Base-by-base conservation (phyloP, 1,140 invertebrate species). In the Saccostrea glomerata region DNA sequence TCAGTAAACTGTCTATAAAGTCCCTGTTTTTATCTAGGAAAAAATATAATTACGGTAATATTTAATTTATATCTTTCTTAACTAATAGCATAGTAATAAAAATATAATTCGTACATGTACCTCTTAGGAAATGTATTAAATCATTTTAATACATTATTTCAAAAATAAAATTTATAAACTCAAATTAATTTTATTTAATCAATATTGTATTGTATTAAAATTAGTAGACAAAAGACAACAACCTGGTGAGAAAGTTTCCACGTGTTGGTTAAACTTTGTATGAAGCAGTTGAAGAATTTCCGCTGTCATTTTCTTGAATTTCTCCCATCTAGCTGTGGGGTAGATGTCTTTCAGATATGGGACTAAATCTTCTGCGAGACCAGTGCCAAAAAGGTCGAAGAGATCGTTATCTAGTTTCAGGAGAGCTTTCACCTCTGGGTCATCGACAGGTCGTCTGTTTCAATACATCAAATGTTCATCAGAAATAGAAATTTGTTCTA, bases 291-390 rank as follows among this genome's bases (percentile, higher is more conserved):
- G 17, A 20, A 40, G n/a, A 12, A 88, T 20, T 47, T 88, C 70
- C n/a, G 47, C 54, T 9, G 15, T 9, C 20, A 82, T 47, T 9
- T 60, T 23, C 15, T 47, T 40, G 12, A 86, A 47, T 55, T 40
- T 25, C 60, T 47, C 17, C 30, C 70, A 89, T 63, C 58, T 73
- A 12, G 73, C 70, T 13, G 85, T 85, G 4, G 82, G 47, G n/a
- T 56, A 89, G 30, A 87, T 85, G 60, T 87, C 77, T 47, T n/a
- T 25, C 54, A 89, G 25, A 85, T 70, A 47, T 1, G 86, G 88
- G 30, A 89, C 3, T 30, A 89, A 20, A 63, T 89, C 88, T 36
- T 89, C 88, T 17, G 87, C 2, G 54, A 87, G 84, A 17, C 88
- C 88, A 20, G n/a, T 47, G 40, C 63, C 82, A 47, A 87, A 54